Evolutionary conservation across 2,797 vertebrate genomes (phyloP), one percentile per base, ranked within the genome.

Genomic region (Champsocephalus gunnari): DNA sequence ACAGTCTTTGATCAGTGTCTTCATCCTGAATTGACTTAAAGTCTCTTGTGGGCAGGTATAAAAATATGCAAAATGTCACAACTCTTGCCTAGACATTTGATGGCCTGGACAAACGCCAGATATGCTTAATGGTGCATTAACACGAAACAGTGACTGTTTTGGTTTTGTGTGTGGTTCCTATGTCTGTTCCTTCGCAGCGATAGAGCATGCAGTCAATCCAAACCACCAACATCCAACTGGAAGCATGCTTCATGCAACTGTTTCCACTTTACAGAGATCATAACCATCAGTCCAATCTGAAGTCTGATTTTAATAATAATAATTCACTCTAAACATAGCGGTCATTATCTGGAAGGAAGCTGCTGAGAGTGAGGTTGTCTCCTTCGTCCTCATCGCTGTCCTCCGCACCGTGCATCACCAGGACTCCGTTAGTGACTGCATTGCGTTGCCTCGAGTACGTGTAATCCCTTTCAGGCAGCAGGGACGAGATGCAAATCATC

Each of bases 401-500:
- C 45, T 43, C 73, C 0, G 57, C 71, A 0, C 10, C 0, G 0
- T 73, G 79, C 0, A 92, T 84, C 21, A 91, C 87, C 77, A 90
- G 76, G 69, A 92, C 83, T 0, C 90, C 90, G 17, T 92, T 92
- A 13, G 50, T 32, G 47, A 88, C 80, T 0, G 80, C 84, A n/a
- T 62, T 81, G 80, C 80, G 93, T 6, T 87, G 72, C 0, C 85
- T 81, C 0, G 0, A 55, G 4, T 76, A 82, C 32, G 5, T 49
- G 71, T 10, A 86, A 5, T 43, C 92, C 0, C 83, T 83, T 0
- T 98, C 96, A 0, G 95, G 91, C 65, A 97, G 87, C 81, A 99
- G 91, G 12, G 95, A 59, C 0, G 97, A 97, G 88, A 99, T 97
- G 54, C 96, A 97, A 72, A 96, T 93, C 96, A 97, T 96, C 93